Conservation (phyloP, 2,888 invertebrate genomes). For the Drosophila merina region DNA sequence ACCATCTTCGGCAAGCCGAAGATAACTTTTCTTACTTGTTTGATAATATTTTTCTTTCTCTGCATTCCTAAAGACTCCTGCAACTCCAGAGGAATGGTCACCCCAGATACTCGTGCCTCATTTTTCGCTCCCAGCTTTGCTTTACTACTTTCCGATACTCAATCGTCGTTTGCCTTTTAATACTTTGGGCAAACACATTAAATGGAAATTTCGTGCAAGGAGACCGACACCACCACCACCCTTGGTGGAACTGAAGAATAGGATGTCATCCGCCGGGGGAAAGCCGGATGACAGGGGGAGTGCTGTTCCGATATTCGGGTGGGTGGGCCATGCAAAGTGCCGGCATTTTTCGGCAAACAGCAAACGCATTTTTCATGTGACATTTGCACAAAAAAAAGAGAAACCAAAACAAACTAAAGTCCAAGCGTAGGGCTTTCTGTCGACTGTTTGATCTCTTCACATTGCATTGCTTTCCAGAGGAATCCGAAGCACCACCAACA, state of each 20-base stretch:
- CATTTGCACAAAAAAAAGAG: slow-evolving; percentile 58
- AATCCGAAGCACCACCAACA: slow-evolving; percentile 1
- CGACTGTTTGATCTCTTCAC: slow-evolving; percentile 74
- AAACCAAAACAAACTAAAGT: slow-evolving; percentile 69
- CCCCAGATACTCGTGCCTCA: slow-evolving; percentile 20
- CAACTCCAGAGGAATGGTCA: slow-evolving; percentile 38
- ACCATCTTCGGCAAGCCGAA: too few relatives aligned
- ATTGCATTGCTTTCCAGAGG: slow-evolving; percentile 56
- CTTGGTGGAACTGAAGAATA: slow-evolving; percentile 28
- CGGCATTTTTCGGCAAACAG: slow-evolving; percentile 65
- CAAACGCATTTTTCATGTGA: slow-evolving; percentile 78
- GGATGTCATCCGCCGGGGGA: slow-evolving; percentile 9
- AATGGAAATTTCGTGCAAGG: slow-evolving; percentile 74
- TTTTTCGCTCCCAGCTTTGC: slow-evolving; percentile 53
- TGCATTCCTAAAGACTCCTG: slow-evolving; percentile 15
- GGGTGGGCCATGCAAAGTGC: slow-evolving; percentile 68
- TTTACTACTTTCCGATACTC: slow-evolving; percentile 78
- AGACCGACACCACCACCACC: slow-evolving; percentile 32
- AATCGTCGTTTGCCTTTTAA: slow-evolving; percentile 78
- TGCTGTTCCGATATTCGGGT: slow-evolving; percentile 16
- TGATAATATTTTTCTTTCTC: background rate
- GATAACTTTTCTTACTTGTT: too few relatives aligned
- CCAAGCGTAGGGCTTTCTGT: slow-evolving; percentile 41
- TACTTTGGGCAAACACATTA: slow-evolving; percentile 75
- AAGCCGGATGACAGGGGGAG: slow-evolving; percentile 3